These are phyloP conservation scores for Apodemus speciosus DNA, from an alignment of 2,113 vertebrate genomes.

Conservation along the genomic window DNA sequence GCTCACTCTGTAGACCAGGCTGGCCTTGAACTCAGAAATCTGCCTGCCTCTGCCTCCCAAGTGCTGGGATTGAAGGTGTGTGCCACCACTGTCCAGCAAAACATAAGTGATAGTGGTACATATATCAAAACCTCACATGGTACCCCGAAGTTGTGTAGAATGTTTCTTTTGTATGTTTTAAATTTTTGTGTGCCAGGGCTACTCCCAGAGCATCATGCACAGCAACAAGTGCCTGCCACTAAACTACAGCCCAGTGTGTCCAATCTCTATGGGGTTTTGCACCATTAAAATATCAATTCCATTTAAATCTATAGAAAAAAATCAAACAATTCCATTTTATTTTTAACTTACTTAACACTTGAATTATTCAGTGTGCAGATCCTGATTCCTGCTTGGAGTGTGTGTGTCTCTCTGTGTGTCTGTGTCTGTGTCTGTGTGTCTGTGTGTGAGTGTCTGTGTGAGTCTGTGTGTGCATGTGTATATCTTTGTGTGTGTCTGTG, in stretches of 20 bases:
- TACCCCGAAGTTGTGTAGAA: background rate
- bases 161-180: background rate
- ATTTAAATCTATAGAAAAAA: background rate
- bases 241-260: background rate
- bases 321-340: conserved; percentile 25
- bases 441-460: too few species aligned
- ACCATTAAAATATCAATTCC: background rate
- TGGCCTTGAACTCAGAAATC: too few species aligned
- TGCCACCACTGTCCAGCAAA: background rate
- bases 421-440: background rate
- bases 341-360: background rate
- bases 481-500: too few species aligned
- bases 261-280: background rate
- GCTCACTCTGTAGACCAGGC: too few species aligned
- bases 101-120: background rate
- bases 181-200: background rate
- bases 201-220: background rate
- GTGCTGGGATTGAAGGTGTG: too few species aligned
- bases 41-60: too few species aligned
- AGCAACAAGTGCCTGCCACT: background rate
- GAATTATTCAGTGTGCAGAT: background rate
- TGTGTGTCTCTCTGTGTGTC: background rate
- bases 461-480: too few species aligned
- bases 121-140: background rate
- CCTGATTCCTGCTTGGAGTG: background rate